Evolutionary conservation across 2,113 vertebrate genomes (phyloP).

Genomic region (Ahaetulla prasina): DNA sequence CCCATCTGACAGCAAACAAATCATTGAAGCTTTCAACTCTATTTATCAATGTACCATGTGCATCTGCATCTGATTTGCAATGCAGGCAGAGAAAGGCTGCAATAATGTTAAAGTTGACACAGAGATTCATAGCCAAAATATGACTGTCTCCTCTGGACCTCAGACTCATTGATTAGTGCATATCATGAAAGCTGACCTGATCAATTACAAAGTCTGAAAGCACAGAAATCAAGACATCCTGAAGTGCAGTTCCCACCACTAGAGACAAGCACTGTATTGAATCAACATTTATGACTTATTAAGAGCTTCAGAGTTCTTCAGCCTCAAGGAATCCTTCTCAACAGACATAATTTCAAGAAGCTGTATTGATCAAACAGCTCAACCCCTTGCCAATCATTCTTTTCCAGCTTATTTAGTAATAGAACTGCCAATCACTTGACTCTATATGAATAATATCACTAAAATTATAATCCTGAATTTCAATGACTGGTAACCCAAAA

Average conservation of each 20-base stretch:
- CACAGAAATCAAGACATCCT: slow-evolving; percentile 10
- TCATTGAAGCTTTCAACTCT: neutral
- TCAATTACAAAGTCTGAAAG: slow-evolving; percentile 35
- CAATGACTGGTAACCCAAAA: slow-evolving; percentile 23
- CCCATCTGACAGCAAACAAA: slow-evolving; percentile 5
- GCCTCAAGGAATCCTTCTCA: slow-evolving; percentile 47
- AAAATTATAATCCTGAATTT: neutral
- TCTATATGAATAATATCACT: slow-evolving; percentile 50
- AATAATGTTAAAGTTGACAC: slow-evolving; percentile 24
- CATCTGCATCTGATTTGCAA: neutral
- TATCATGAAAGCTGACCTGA: slow-evolving; percentile 13
- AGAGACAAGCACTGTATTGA: slow-evolving; percentile 25
- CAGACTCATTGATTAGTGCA: neutral
- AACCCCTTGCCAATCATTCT: slow-evolving; percentile 61
- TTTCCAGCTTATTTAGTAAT: slow-evolving; percentile 60
- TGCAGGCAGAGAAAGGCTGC: slow-evolving; percentile 23
- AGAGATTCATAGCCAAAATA: slow-evolving; percentile 27
- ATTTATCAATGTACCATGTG: neutral
- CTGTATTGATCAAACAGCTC: slow-evolving; percentile 67
- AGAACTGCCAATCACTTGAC: slow-evolving; percentile 46
- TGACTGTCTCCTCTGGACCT: slow-evolving; percentile 1
- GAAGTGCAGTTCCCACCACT: neutral
- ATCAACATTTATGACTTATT: slow-evolving; percentile 51
- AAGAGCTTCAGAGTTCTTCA: slow-evolving; percentile 56
- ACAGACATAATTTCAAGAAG: slow-evolving; percentile 63